Evolutionary conservation across 2,888 invertebrate genomes (phyloP), one percentile per base, ranked within the genome.

Genomic region (Blera fallax): DNA sequence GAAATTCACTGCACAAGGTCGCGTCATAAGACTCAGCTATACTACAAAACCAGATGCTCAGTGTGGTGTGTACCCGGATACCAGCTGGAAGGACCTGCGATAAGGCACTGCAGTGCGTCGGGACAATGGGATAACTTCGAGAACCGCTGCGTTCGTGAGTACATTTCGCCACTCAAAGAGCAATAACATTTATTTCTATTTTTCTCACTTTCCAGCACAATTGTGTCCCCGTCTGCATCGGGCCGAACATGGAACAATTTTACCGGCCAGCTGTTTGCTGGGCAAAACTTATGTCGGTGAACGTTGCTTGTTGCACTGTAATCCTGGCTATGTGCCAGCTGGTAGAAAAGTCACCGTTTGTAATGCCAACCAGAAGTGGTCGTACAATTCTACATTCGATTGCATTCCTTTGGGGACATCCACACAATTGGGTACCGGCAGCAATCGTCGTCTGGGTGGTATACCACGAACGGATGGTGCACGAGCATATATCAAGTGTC

Each of bases 401-500:
- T 93, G 93, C 88, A 85, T 87, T 81, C 89, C 79, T 52, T 45
- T 64, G 7, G 77, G 70, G 14, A 56, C 87, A 8, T 50, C 74
- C 48, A 37, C 72, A 6, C 69, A 48, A 8, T n/a, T 62, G 21
- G 29, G 48, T 45, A 3, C 14, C 21, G 5, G 3, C 16, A 8
- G 2, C 14, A 24, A 32, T 32, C 54, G 73, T n/a, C 48, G 40
- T 16, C 16, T 60, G 14, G 67, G 48, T 27, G 27, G 48, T 10
- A 21, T 50, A 34, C 50, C 64, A 45, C 40, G 18, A 16, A 1
- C 52, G 14, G 76, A 92, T 81, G 89, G 91, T 64, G 92, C 93
- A 48, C 91, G 93, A 74, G 94, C 94, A 18, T 94, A 93, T 88
- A 95, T 95, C 83, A 94, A 93, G 87, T 95, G 95, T 89, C 95